Base-by-base conservation (phyloP, 2,797 vertebrate genomes). In the Coranthus polyacanthus region DNA sequence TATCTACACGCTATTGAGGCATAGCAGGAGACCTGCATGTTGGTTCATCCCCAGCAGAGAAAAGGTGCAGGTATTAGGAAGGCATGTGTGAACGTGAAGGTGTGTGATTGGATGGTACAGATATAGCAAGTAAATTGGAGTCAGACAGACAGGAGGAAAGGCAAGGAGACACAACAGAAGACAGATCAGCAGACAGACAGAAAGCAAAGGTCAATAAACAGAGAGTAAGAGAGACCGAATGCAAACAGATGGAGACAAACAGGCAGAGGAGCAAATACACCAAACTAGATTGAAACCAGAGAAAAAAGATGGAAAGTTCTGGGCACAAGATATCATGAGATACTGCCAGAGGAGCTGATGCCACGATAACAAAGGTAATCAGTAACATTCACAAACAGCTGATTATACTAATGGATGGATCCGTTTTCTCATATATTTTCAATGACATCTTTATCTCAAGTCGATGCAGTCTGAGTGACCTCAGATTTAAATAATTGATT, bases 141-240 rank as follows among this genome's bases (percentile, higher is more conserved):
- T 76, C 68, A 60, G 66, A 69, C 65, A 74, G 78, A 66, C 75
- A 52, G 57, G 60, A 45, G 63, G 51, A 49, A 49, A 54, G 50
- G 71, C 32, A 76, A 72, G 67, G 47, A 76, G 51, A 81, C 50
- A 67, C 49, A 78, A 10, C 11, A 50, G 36, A 47, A 68, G 77
- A 82, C 66, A 75, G 84, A 83, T 51, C 73, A 79, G 74, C 66
- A 76, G 75, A 73, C 49, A 77, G 82, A 78, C 68, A 17, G 55
- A 71, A 79, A 84, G 72, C 62, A 70, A 89, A 85, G 89, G 79
- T 89, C 88, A 90, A 89, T 75, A 90, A 79, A 89, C 81, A 81
- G 61, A 77, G 66, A 84, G 73, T 67, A 79, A 84, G 79, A 88
- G 55, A 59, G 26, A 70, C 74, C 52, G 77, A 82, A 89, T 32